These are phyloP conservation scores for Escarpia spicata DNA, from an alignment of 2,888 invertebrate species.

Conservation along the genomic window DNA sequence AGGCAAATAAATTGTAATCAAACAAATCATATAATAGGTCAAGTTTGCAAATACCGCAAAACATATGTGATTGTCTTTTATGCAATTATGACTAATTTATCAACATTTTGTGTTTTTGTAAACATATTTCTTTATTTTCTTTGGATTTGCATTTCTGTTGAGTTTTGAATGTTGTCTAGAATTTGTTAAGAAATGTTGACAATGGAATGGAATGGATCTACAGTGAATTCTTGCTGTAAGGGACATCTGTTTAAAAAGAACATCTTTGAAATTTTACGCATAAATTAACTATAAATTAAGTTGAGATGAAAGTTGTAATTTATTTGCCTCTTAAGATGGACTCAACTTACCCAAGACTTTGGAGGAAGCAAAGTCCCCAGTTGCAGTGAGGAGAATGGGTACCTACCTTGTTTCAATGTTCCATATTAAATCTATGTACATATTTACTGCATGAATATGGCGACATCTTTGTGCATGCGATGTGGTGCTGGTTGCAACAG, in stretches of 20 bases:
- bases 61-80: background rate
- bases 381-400: background rate
- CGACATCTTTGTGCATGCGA: background rate
- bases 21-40: background rate
- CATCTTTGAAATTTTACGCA: background rate
- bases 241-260: background rate
- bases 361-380: background rate
- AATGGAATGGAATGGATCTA: background rate
- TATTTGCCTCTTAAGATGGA: slow-evolving; percentile 11
- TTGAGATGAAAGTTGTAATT: background rate
- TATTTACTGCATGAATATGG: background rate
- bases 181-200: background rate
- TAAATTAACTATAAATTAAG: background rate
- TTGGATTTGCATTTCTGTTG: background rate
- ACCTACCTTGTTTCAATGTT: background rate
- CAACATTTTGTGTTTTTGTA: background rate
- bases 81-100: background rate
- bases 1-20: background rate
- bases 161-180: background rate
- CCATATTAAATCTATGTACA: background rate
- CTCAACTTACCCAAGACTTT: slow-evolving; percentile 12
- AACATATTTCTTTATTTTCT: background rate
- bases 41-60: background rate
- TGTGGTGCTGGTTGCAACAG: background rate
- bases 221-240: background rate